A percentile compares a stretch with the other conserved stretches of the same genome.
Conservation (phyloP, 53 echinoderm and acorn worm species). For the Temnopleurus reevesii region DNA sequence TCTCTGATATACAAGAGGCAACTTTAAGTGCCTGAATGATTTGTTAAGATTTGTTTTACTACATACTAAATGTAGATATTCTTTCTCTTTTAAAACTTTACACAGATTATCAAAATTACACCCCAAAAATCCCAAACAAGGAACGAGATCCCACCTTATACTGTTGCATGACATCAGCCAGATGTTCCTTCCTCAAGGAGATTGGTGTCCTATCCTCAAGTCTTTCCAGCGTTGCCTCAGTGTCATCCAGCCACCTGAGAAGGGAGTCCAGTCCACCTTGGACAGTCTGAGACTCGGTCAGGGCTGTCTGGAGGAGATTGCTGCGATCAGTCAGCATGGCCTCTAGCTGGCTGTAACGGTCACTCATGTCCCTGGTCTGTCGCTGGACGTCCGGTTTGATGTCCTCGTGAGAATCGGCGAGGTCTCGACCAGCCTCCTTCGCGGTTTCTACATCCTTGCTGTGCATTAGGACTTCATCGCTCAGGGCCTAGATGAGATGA, state of each 20-base stretch:
- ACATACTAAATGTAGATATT: too few relatives aligned
- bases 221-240: constrained; percentile 79
- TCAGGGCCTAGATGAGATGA: constrained; percentile 60
- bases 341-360: constrained; percentile 88
- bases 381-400: constrained; percentile 87
- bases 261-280: constrained; percentile 90
- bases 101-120: neutral
- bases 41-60: too few relatives aligned
- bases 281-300: constrained; percentile 88
- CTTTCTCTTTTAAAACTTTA: too few relatives aligned
- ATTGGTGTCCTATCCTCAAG: constrained; percentile 83
- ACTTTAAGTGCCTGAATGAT: too few relatives aligned
- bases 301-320: constrained; percentile 91
- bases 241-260: constrained; percentile 86
- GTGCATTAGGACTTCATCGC: constrained; percentile 84
- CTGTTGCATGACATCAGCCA: constrained; percentile 79
- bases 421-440: constrained; percentile 84
- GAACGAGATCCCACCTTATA: constrained; percentile 93
- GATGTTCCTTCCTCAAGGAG: constrained; percentile 76
- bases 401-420: constrained; percentile 86
- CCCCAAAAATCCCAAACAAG: too few relatives aligned
- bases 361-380: constrained; percentile 86
- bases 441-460: constrained; percentile 91
- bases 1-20: too few relatives aligned
- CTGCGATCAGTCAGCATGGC: constrained; percentile 85